Evolutionary conservation across 2,797 vertebrate genomes (phyloP), one percentile per base, ranked within the genome.

Genomic region (Sternotherus odoratus): DNA sequence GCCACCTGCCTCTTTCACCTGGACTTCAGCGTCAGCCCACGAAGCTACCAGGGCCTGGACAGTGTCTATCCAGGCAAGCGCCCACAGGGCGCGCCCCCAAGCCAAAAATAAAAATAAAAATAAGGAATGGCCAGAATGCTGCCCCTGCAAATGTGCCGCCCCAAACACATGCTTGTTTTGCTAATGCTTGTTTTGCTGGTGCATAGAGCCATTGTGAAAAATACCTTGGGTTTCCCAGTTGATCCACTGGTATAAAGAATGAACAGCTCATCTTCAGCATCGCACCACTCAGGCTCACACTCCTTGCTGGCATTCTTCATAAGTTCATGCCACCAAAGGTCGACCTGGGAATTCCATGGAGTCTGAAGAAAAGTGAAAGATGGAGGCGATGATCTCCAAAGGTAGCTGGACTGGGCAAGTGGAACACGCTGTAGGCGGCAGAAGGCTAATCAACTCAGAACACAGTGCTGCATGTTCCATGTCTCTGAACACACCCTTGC

Each of bases 211-310:
- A 43, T 43, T 26, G 60, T 60, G 46, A 33, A 53, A 78, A 60
- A 11, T 97, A 99, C 99, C 98, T 99, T 99, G 26, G 99, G 99
- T 96, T 99, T 99, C 23, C 99, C 99, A 1, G 99, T 99, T 5
- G 99, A 99, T 84, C 99, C 99, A 4, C 99, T 99, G 1, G 99
- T 99, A 94, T 99, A 99, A 74, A 99, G 99, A 95, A 99, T 99
- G 96, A 99, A 99, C 66, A 99, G 98, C 1, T 98, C 99, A 83
- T 99, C 99, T 96, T 99, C 99, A 0, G 99, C 98, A 2, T 99
- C 98, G 10, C 99, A 99, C 99, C 99, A 99, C 97, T 99, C 99
- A 0, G 99, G 99, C n/a, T 99, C 99, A 66, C 99, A 99, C 95
- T 99, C 98, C 0, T 98, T 98, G 9, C 98, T 98, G 51, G 97